A percentile compares a stretch with the other conserved stretches of the same genome.
Evolutionary conservation across 2,888 invertebrate genomes (phyloP).

Genomic region (Drosophila picticornis): DNA sequence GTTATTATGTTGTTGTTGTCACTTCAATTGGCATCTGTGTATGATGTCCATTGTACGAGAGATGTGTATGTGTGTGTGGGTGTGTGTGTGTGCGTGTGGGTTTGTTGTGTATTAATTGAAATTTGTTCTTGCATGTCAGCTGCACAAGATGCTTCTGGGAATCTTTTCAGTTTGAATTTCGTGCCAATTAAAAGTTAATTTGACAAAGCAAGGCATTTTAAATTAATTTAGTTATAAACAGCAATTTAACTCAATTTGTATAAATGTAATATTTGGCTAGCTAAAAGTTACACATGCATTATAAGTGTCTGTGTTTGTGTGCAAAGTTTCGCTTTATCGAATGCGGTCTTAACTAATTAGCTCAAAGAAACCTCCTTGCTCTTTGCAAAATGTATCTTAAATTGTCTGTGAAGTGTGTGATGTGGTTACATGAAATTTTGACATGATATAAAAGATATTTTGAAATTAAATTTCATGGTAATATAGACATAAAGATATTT

Average conservation of each 20-base stretch:
- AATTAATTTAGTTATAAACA: constrained; percentile 74
- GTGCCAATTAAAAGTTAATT: constrained; percentile 77
- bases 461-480: too few species aligned
- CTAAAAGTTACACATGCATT: background rate
- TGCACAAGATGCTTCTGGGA: constrained; percentile 48
- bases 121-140: constrained; percentile 75
- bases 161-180: constrained; percentile 45
- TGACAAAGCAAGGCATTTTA: constrained; percentile 76
- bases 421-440: background rate
- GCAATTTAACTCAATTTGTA: constrained; percentile 72
- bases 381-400: background rate
- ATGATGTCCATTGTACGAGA: constrained; percentile 34
- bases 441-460: background rate
- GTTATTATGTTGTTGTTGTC: constrained; percentile 38
- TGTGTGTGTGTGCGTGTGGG: background rate
- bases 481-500: background rate
- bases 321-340: background rate
- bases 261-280: constrained; percentile 23
- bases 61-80: constrained; percentile 1
- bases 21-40: constrained; percentile 43
- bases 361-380: background rate
- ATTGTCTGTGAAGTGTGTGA: background rate
- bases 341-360: constrained; percentile 17
- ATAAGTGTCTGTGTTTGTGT: background rate
- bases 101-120: constrained; percentile 61